phyloP scores from a whole-genome alignment of 2,888 invertebrate genomes.

The Leptopilina drosophilae region DNA sequence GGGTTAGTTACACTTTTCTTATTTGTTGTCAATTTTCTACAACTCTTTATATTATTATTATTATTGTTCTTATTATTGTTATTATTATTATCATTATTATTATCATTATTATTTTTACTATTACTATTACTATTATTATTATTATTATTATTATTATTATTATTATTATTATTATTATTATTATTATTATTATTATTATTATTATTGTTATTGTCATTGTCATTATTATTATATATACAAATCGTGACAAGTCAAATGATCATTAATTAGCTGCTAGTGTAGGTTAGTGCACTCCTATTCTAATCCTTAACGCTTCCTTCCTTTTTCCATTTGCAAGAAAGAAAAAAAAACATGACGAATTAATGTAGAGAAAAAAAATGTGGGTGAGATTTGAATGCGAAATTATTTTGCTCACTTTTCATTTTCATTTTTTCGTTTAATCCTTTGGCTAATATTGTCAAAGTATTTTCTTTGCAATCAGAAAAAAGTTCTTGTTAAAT shows the following conservation, averaged over 20 bases:
- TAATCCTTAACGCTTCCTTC: conserved; percentile 61
- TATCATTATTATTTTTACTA: too few relatives aligned
- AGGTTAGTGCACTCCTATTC: conserved; percentile 69
- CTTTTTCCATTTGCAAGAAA: conserved; percentile 53
- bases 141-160: too few relatives aligned
- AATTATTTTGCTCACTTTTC: background rate
- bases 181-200: too few relatives aligned
- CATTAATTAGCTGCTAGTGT: conserved; percentile 63
- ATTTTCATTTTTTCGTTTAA: background rate
- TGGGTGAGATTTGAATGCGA: background rate
- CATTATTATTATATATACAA: conserved; percentile 27
- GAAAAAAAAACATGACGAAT: conserved; percentile 55
- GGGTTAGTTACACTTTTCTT: conserved; percentile 42
- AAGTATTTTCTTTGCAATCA: too few relatives aligned
- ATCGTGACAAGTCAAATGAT: conserved; percentile 43
- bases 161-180: too few relatives aligned
- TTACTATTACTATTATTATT: too few relatives aligned
- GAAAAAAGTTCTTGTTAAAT: too few relatives aligned
- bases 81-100: too few relatives aligned
- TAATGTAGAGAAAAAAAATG: conserved; percentile 53
- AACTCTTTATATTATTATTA: conserved; percentile 25
- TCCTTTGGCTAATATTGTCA: background rate
- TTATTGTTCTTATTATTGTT: too few relatives aligned
- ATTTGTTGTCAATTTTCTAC: conserved; percentile 25
- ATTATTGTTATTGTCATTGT: background rate